Conservation (phyloP, 2,113 vertebrate genomes). For the Emydocephalus ijimae region DNA sequence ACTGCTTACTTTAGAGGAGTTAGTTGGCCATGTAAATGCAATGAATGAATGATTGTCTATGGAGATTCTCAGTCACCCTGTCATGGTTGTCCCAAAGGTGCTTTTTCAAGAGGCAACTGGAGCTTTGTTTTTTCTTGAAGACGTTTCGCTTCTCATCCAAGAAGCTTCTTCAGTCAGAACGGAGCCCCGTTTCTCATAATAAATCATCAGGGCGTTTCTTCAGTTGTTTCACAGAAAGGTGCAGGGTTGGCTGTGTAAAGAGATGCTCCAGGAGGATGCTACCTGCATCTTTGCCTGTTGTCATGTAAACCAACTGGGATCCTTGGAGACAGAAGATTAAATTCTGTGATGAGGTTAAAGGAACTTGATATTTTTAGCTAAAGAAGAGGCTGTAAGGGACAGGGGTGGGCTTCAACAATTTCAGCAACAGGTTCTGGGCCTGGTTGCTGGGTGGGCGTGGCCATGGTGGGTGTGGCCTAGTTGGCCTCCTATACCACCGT, state of each 20-base stretch:
- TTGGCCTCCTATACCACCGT: too few relatives aligned
- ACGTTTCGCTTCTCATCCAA: too few relatives aligned
- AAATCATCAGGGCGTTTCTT: not conserved
- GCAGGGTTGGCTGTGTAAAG: not conserved
- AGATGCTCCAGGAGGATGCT: not conserved
- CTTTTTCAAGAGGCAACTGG: too few relatives aligned
- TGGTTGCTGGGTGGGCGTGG: too few relatives aligned
- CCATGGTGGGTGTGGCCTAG: too few relatives aligned
- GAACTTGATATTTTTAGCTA: not conserved
- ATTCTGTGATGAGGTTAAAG: not conserved
- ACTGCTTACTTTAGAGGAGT: not conserved
- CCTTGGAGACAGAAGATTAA: not conserved
- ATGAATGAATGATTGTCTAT: not conserved
- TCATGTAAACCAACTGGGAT: not conserved
- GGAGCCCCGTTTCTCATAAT: not conserved
- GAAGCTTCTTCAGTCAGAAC: too few relatives aligned
- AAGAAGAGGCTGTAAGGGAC: not conserved
- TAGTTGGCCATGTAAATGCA: not conserved
- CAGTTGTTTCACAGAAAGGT: not conserved
- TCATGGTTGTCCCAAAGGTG: too few relatives aligned
- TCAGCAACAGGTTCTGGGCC: too few relatives aligned
- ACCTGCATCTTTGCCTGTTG: not conserved
- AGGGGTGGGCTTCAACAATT: too few relatives aligned
- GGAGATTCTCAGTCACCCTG: too few relatives aligned
- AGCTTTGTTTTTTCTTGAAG: too few relatives aligned